A percentile compares a stretch with the other conserved stretches of the same genome.
Evolutionary conservation across 2,888 invertebrate species (phyloP).

Genomic region (Lochmaea crataegi): DNA sequence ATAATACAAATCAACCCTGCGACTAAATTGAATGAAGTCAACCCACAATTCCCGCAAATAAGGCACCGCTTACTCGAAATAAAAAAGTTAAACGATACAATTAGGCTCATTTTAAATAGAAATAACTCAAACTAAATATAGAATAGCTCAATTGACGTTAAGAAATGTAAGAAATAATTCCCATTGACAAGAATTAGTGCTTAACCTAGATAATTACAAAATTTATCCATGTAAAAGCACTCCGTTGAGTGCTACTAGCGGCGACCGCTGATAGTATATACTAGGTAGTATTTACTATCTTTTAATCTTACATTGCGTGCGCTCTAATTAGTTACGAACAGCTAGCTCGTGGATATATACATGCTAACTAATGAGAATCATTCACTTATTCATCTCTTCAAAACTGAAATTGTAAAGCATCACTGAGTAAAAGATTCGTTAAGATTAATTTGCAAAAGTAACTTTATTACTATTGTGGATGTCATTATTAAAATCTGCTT

Average conservation of each 20-base stretch:
- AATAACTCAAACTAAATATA: constrained; percentile 11
- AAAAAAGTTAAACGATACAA: not conserved
- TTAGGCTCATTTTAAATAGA: constrained; percentile 3
- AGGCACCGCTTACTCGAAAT: constrained; percentile 17
- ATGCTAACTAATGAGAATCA: constrained; percentile 1
- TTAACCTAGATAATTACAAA: constrained; percentile 47
- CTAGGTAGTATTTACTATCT: constrained; percentile 10
- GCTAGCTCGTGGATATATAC: constrained; percentile 11
- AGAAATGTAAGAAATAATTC: constrained; percentile 34
- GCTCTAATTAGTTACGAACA: constrained; percentile 31
- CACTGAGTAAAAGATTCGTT: constrained; percentile 2
- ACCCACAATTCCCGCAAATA: constrained; percentile 16
- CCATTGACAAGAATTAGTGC: constrained; percentile 46
- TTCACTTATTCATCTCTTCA: no score
- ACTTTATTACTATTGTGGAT: not conserved
- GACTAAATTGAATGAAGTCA: not conserved
- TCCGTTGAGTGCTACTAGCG: constrained; percentile 23
- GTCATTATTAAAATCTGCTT: not conserved
- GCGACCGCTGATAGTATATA: constrained; percentile 6
- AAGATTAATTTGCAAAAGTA: not conserved
- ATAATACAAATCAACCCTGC: no score
- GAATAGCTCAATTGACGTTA: constrained; percentile 11
- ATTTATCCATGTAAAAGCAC: constrained; percentile 42
- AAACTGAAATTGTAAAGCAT: not conserved
- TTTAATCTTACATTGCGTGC: constrained; percentile 25